Evolutionary conservation across 2,113 vertebrate genomes (phyloP).

Genomic region (Bothrops jararaca): DNA sequence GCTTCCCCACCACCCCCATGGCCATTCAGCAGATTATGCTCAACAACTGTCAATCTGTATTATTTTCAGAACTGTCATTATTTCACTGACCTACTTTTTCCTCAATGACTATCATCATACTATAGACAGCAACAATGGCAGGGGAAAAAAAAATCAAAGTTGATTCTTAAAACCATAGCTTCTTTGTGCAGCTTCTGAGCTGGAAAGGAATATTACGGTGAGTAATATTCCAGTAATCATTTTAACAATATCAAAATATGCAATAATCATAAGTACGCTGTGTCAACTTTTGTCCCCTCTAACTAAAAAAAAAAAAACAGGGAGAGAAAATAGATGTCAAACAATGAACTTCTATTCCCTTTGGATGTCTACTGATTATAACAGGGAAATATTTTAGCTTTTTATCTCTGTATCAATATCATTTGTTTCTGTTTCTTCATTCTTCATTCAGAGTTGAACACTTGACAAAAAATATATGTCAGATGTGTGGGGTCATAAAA

Average conservation of each 20-base stretch:
- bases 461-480: neutral
- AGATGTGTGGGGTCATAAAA: neutral
- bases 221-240: conserved; percentile 10
- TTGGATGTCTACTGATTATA: neutral
- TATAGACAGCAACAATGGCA: conserved; percentile 57
- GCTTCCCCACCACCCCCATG: conserved; percentile 29
- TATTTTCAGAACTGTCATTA: conserved; percentile 70
- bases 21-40: conserved; percentile 57
- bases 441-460: neutral
- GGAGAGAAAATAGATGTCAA: neutral
- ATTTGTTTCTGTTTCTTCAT: neutral
- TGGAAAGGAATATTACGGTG: conserved; percentile 35
- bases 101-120: conserved; percentile 48
- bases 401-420: neutral
- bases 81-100: conserved; percentile 74
- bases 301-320: neutral
- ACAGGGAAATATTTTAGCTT: neutral
- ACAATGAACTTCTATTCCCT: neutral
- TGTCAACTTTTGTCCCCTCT: neutral
- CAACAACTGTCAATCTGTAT: conserved; percentile 68
- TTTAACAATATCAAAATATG: neutral
- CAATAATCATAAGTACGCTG: neutral
- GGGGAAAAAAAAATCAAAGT: conserved; percentile 32
- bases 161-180: conserved; percentile 49
- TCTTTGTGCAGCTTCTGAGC: conserved; percentile 10